phyloP scores from a whole-genome alignment of 2,888 invertebrate genomes.

The Automeris io region DNA sequence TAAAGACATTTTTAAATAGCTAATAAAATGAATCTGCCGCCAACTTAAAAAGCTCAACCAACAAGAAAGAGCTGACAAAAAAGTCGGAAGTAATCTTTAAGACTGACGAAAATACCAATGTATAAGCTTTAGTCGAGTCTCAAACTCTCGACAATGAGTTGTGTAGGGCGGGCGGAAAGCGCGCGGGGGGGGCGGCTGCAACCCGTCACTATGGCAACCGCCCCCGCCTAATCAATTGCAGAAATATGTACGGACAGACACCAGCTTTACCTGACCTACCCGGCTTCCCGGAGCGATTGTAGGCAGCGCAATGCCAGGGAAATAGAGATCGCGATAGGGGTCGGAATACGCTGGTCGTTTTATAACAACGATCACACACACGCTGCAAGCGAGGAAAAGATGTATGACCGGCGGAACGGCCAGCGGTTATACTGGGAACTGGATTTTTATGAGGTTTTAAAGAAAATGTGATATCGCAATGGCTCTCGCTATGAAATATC shows the following conservation, averaged over 20 bases:
- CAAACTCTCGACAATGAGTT: slow-evolving; percentile 30
- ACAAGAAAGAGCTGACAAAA: too few species aligned
- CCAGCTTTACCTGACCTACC: slow-evolving; percentile 31
- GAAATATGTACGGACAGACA: slow-evolving; percentile 73
- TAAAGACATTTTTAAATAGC: too few species aligned
- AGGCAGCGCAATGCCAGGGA: slow-evolving; percentile 2
- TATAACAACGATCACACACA: slow-evolving; percentile 22
- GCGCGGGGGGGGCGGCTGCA: slow-evolving; percentile 29
- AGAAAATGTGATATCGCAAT: neutral
- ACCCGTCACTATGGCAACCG: slow-evolving; percentile 65
- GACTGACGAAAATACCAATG: too few species aligned
- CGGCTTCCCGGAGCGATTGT: slow-evolving; percentile 23
- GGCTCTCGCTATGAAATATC: neutral
- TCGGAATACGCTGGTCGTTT: slow-evolving; percentile 29
- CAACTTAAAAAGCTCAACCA: too few species aligned
- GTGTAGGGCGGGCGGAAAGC: slow-evolving; percentile 20
- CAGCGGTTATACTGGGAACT: neutral
- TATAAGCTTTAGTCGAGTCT: slow-evolving; percentile 14
- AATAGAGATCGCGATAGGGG: slow-evolving; percentile 23
- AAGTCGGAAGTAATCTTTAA: too few species aligned
- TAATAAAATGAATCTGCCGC: too few species aligned
- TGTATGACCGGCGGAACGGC: slow-evolving; percentile 32
- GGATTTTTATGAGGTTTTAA: neutral
- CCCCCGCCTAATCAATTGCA: slow-evolving; percentile 77
- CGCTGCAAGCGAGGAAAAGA: slow-evolving; percentile 54